A percentile compares a stretch with the other conserved stretches of the same genome.
phyloP scores from a whole-genome alignment of 30 jellyfish, hydroid and myxozoan genomes.

The Rhopilema esculentum region DNA sequence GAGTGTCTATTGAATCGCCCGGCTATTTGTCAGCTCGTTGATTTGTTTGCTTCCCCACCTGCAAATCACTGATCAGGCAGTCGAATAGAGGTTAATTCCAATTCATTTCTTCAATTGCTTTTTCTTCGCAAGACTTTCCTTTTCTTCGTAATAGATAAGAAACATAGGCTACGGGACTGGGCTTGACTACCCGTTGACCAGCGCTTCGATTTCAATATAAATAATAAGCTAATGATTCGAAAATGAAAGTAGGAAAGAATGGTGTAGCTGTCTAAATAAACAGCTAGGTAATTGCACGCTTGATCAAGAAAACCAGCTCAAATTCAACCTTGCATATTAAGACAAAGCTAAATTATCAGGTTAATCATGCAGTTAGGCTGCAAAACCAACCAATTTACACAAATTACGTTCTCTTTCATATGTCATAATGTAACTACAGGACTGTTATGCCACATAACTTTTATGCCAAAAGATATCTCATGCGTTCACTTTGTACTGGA shows the following conservation, averaged over 20 bases:
- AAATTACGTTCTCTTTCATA: not conserved
- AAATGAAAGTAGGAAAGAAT: not conserved
- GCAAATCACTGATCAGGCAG: constrained; percentile 30
- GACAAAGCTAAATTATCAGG: not conserved
- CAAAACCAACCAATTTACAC: not conserved
- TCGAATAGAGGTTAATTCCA: not conserved
- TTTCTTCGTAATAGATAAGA: not conserved
- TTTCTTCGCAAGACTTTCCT: not conserved
- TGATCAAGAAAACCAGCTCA: constrained; percentile 4
- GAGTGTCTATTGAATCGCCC: constrained; percentile 55
- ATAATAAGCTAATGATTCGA: not conserved
- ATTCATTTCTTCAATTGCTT: not conserved
- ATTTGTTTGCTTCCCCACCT: constrained; percentile 37
- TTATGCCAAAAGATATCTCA: too few relatives aligned
- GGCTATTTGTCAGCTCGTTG: not conserved
- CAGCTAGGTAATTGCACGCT: not conserved
- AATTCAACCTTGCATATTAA: not conserved
- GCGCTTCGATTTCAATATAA: not conserved
- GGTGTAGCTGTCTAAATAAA: not conserved
- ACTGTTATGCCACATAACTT: too few relatives aligned
- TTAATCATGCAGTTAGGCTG: not conserved
- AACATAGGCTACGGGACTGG: not conserved
- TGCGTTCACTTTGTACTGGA: constrained; percentile 4
- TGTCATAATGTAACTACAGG: too few relatives aligned
- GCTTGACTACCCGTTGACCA: not conserved